A percentile compares a stretch with the other conserved stretches of the same genome.
Evolutionary conservation across 1,140 invertebrate species (phyloP).

Genomic region (Heliconius nattereri): DNA sequence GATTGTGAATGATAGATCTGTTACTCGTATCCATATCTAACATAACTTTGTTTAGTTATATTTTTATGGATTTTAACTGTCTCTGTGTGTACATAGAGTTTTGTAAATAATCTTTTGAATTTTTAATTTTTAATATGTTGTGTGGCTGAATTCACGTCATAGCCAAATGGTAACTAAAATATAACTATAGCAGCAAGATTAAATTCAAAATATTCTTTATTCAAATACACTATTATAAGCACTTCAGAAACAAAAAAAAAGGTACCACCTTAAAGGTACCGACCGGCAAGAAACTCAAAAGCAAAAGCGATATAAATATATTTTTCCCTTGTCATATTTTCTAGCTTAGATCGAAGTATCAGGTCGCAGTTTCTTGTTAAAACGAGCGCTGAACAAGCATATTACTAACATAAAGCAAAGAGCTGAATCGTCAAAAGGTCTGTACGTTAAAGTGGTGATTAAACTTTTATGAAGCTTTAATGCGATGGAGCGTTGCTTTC

Average conservation of each 20-base stretch:
- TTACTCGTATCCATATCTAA: neutral
- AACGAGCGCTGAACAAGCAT: slow-evolving; percentile 5
- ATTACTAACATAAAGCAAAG: slow-evolving; percentile 4
- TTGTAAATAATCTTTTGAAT: neutral
- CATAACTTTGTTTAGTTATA: neutral
- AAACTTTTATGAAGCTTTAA: neutral
- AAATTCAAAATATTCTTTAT: too few relatives aligned
- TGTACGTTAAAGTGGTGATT: neutral
- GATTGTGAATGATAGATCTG: neutral
- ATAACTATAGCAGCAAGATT: too few relatives aligned
- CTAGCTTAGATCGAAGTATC: neutral
- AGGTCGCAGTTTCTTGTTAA: neutral
- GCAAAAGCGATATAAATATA: too few relatives aligned
- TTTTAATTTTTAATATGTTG: too few relatives aligned
- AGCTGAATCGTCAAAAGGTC: slow-evolving; percentile 6
- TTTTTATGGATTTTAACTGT: neutral
- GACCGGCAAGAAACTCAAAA: too few relatives aligned
- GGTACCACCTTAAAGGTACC: too few relatives aligned
- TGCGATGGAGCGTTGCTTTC: neutral
- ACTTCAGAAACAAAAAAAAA: too few relatives aligned
- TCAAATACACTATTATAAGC: too few relatives aligned
- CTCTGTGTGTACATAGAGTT: neutral
- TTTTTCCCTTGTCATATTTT: neutral
- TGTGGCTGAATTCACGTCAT: too few relatives aligned
- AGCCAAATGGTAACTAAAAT: too few relatives aligned